Evolutionary conservation across 1,140 invertebrate genomes (phyloP), one percentile per base, ranked within the genome.

Genomic region (Saxidomus purpurata): DNA sequence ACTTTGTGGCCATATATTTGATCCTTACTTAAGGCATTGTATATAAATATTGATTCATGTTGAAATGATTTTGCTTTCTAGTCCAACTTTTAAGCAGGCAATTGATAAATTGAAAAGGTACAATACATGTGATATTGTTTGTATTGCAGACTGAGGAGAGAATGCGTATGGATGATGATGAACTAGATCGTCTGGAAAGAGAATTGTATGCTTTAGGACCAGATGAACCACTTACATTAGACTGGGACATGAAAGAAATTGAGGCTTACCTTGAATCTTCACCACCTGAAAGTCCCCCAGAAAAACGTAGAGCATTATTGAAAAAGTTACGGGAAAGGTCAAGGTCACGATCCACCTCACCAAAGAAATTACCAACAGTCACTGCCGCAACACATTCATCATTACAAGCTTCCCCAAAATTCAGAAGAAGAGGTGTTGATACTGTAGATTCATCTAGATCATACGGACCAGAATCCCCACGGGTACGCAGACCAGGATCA

Each of bases 211-310:
- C 74, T 34, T 59, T 79, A 17, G 49, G 22, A 8, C 89, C 82
- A 36, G 82, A 69, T 52, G 61, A 85, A 52, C 74, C 59, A 34
- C 34, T 81, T 22, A 81, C 91, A 1, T 38, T 92, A 11, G 91
- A 93, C 55, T 92, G 92, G 91, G 91, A 93, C 49, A 91, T 90
- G 81, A 83, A 90, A 59, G 92, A 94, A 34, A 76, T 92, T 6
- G 92, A 94, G 76, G 90, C 86, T 28, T 93, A 94, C 84, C 82
- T 94, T 25, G 92, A 92, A 38, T 79, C 90, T 15, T 94, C 94
- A 34, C 93, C 94, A 6, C 93, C 93, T 43, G 92, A 93, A 43
- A 94, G 93, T 88, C 93, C 94, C 0, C 92, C 93, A 40, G 90
- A 92, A n/a, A 94, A 92, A 77, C 79, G 92, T 4, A 79, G 92